Evolutionary conservation across 2,888 invertebrate genomes (phyloP).

Genomic region (Aphodius sticticus): DNA sequence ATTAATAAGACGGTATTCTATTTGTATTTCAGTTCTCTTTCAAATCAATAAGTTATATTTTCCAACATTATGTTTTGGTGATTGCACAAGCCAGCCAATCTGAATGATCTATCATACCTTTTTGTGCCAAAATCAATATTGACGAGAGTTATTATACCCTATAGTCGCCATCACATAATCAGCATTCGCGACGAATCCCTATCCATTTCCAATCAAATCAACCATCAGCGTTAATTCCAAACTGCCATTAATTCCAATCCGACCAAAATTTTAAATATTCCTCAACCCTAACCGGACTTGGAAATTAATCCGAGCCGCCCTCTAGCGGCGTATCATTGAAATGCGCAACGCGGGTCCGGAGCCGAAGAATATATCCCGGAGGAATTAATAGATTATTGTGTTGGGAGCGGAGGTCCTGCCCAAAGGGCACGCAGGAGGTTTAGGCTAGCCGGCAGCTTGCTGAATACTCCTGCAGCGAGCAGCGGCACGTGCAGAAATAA

Average conservation of each 20-base stretch:
- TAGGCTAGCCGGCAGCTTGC: neutral
- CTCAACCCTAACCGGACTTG: neutral
- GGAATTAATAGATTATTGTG: constrained; percentile 35
- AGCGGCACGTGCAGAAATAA: neutral
- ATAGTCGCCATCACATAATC: neutral
- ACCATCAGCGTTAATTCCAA: neutral
- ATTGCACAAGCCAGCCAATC: too few species aligned
- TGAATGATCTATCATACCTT: too few species aligned
- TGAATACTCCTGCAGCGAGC: neutral
- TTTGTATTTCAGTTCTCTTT: too few species aligned
- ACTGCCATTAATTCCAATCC: constrained; percentile 4
- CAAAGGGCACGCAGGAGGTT: constrained; percentile 6
- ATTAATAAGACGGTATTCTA: too few species aligned
- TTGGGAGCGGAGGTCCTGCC: constrained; percentile 16
- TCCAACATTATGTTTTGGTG: too few species aligned
- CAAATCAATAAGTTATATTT: too few species aligned
- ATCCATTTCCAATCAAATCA: constrained; percentile 8
- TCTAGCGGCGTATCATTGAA: constrained; percentile 22
- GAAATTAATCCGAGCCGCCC: constrained; percentile 8
- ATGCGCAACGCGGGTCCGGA: constrained; percentile 14
- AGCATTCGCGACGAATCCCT: neutral
- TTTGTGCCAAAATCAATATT: too few species aligned
- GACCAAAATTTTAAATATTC: neutral
- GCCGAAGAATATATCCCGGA: constrained; percentile 23
- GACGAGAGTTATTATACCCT: too few species aligned